phyloP scores from a whole-genome alignment of 2,888 invertebrate species.

The Drosophila pseudotakahashii region DNA sequence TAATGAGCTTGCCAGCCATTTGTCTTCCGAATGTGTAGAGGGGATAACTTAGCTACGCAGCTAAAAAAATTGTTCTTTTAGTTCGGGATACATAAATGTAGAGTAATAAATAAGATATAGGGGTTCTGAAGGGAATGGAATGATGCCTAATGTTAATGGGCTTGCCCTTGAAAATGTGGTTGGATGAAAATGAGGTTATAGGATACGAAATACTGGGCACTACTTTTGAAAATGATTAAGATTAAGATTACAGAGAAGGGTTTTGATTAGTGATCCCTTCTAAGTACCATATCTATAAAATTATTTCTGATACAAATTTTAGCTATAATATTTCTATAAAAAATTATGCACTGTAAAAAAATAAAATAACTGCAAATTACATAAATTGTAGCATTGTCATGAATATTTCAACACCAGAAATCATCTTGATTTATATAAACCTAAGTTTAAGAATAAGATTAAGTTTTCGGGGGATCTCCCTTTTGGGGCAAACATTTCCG shows the following conservation, averaged over 20 bases:
- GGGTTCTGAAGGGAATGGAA: slow-evolving; percentile 5
- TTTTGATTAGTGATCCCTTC: too few species aligned
- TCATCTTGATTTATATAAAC: neutral
- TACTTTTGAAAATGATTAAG: too few species aligned
- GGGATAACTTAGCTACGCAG: neutral
- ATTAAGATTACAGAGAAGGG: too few species aligned
- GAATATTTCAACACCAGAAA: neutral
- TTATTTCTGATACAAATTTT: too few species aligned
- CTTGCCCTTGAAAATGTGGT: slow-evolving; percentile 18
- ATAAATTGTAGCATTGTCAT: too few species aligned
- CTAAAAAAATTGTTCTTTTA: slow-evolving; percentile 18
- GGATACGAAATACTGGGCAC: neutral
- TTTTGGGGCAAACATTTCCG: slow-evolving; percentile 14
- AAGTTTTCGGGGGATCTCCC: slow-evolving; percentile 1
- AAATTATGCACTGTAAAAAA: too few species aligned
- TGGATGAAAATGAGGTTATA: neutral
- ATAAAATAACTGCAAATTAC: too few species aligned
- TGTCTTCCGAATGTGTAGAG: slow-evolving; percentile 17
- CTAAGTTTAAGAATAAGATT: neutral
- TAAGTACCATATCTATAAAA: too few species aligned
- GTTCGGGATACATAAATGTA: slow-evolving; percentile 5
- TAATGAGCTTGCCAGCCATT: slow-evolving; percentile 42
- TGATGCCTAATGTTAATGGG: slow-evolving; percentile 8
- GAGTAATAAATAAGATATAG: slow-evolving; percentile 1
- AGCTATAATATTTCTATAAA: too few species aligned